Evolutionary conservation across 2,888 invertebrate species (phyloP).

Genomic region (Noctua comes): DNA sequence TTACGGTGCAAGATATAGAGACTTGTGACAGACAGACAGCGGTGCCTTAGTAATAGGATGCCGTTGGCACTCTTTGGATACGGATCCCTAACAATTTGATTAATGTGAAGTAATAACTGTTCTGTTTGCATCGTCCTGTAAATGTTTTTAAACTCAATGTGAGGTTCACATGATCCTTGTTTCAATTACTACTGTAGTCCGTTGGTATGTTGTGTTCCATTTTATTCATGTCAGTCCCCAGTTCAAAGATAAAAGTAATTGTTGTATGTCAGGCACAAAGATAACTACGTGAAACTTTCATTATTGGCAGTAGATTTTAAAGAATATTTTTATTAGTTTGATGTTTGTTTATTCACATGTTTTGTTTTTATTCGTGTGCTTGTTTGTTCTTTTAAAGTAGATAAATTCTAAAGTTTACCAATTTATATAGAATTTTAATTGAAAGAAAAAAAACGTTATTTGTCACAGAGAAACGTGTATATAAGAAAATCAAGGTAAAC

Average conservation of each 20-base stretch:
- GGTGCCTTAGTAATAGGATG: too few relatives aligned
- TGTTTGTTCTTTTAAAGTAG: not conserved
- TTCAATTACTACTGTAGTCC: constrained; percentile 22
- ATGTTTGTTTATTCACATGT: not conserved
- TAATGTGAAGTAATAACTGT: not conserved
- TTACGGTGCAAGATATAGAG: not conserved
- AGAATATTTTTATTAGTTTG: not conserved
- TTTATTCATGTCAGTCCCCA: constrained; percentile 34
- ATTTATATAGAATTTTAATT: not conserved
- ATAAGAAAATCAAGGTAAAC: not conserved
- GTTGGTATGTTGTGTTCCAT: constrained; percentile 7
- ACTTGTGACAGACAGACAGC: not conserved
- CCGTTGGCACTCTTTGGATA: not conserved
- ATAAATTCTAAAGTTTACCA: not conserved
- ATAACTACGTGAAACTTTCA: not conserved
- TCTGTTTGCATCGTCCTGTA: constrained; percentile 4
- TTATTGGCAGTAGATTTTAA: not conserved
- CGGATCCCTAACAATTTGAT: not conserved
- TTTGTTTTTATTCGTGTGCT: not conserved
- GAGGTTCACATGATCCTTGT: constrained; percentile 19
- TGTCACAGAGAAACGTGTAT: not conserved
- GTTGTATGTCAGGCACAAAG: constrained; percentile 14
- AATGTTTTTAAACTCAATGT: constrained; percentile 26
- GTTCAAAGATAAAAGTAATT: constrained; percentile 41
- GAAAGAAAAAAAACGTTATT: not conserved